A percentile compares a stretch with the other conserved stretches of the same genome.
Evolutionary conservation across 2,888 invertebrate genomes (phyloP).

Genomic region (Meteorus cinctellus): DNA sequence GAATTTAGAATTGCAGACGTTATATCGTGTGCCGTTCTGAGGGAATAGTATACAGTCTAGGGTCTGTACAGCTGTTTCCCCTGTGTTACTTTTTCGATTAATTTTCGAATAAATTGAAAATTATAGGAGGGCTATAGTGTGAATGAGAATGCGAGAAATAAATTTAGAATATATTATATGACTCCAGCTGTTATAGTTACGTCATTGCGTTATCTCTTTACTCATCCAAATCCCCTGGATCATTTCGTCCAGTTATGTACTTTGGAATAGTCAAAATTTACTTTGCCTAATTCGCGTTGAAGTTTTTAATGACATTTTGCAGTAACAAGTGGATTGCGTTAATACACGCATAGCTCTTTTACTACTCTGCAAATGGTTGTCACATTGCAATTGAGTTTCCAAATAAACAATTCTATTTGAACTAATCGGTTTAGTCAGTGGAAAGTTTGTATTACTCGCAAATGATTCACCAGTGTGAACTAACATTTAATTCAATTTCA

Average conservation of each 20-base stretch:
- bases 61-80: constrained; percentile 23
- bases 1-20: constrained; percentile 64
- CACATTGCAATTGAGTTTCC: constrained; percentile 29
- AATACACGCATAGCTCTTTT: constrained; percentile 6
- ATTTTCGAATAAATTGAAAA: constrained; percentile 67
- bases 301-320: constrained; percentile 49
- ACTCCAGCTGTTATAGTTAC: neutral
- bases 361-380: constrained; percentile 33
- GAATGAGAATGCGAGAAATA: constrained; percentile 1
- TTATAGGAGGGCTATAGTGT: constrained; percentile 53
- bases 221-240: constrained; percentile 59
- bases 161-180: constrained; percentile 18
- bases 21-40: constrained; percentile 18
- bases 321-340: constrained; percentile 36
- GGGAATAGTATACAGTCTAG: neutral
- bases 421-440: constrained; percentile 5
- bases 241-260: constrained; percentile 57
- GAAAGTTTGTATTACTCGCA: neutral
- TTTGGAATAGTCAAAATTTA: constrained; percentile 54
- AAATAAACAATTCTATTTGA: constrained; percentile 29
- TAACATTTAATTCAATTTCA: constrained; percentile 9
- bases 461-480: neutral
- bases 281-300: constrained; percentile 58
- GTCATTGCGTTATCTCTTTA: neutral
- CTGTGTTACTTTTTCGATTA: constrained; percentile 38